A percentile compares a stretch with the other conserved stretches of the same genome.
Evolutionary conservation across 2,888 invertebrate genomes (phyloP).

Genomic region (Allacma fusca): DNA sequence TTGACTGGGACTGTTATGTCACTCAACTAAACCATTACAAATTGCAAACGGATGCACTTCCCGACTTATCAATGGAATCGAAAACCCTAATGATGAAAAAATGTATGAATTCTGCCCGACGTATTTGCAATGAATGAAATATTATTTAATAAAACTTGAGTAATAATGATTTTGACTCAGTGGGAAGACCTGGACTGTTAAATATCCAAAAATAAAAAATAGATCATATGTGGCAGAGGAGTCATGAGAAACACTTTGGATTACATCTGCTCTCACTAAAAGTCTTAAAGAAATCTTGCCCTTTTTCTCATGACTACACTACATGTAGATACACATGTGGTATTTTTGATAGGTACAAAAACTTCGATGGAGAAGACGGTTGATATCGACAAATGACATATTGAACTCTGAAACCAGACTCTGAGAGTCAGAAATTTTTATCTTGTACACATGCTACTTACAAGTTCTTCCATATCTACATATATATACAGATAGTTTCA

Average conservation of each 20-base stretch:
- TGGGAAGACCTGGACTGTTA: neutral
- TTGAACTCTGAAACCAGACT: constrained; percentile 16
- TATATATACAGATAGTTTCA: no score
- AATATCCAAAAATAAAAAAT: neutral
- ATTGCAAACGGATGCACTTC: neutral
- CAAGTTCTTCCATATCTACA: neutral
- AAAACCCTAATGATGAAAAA: neutral
- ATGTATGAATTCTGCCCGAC: neutral
- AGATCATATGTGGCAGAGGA: neutral
- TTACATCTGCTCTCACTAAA: no score
- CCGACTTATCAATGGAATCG: neutral
- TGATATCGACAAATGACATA: neutral
- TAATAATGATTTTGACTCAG: neutral
- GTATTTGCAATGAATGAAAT: neutral
- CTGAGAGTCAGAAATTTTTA: neutral
- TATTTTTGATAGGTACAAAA: neutral
- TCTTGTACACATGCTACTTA: neutral
- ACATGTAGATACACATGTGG: neutral
- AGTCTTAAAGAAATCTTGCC: no score
- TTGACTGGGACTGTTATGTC: neutral
- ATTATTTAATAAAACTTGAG: neutral
- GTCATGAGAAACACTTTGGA: no score
- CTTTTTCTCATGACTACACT: neutral
- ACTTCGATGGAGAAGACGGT: neutral
- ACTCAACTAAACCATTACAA: neutral